Percentiles rank a stretch among this genome's conserved stretches.
These are phyloP conservation scores for Spialia ferax DNA, from an alignment of 2,888 invertebrate genomes.

Conservation along the genomic window DNA sequence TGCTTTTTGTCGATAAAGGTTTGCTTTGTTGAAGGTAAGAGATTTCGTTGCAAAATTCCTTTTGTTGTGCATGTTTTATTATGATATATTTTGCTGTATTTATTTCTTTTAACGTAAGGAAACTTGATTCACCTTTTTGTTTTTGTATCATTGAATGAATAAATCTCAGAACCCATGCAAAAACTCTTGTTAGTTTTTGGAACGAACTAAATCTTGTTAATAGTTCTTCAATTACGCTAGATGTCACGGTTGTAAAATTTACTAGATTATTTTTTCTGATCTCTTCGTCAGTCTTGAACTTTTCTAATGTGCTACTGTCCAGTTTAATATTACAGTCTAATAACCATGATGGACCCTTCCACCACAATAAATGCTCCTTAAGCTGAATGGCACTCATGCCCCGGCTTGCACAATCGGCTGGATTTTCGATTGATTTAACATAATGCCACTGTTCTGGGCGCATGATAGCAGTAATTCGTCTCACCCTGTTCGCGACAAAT, in stretches of 20 bases:
- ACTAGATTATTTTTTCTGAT: neutral
- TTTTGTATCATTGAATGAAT: neutral
- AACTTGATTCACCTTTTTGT: neutral
- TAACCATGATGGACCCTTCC: conserved; percentile 11
- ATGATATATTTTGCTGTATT: neutral
- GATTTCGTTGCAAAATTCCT: neutral
- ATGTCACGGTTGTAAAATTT: neutral
- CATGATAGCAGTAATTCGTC: conserved; percentile 41
- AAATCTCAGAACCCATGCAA: neutral
- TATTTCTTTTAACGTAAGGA: neutral
- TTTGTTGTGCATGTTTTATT: neutral
- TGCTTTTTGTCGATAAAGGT: neutral
- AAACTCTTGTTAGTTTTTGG: conserved; percentile 10
- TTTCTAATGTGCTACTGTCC: neutral
- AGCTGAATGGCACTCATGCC: conserved; percentile 37
- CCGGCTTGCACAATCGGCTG: conserved; percentile 44
- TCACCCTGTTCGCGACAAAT: conserved; percentile 40
- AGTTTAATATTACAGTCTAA: neutral
- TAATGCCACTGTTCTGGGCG: conserved; percentile 44
- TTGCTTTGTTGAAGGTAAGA: neutral
- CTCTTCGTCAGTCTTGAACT: neutral
- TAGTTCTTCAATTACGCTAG: neutral
- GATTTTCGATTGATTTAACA: conserved; percentile 45
- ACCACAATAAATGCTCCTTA: conserved; percentile 9
- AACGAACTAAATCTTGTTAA: conserved; percentile 1